Base-by-base conservation (phyloP, 2,888 invertebrate genomes). In the Elegia similella region DNA sequence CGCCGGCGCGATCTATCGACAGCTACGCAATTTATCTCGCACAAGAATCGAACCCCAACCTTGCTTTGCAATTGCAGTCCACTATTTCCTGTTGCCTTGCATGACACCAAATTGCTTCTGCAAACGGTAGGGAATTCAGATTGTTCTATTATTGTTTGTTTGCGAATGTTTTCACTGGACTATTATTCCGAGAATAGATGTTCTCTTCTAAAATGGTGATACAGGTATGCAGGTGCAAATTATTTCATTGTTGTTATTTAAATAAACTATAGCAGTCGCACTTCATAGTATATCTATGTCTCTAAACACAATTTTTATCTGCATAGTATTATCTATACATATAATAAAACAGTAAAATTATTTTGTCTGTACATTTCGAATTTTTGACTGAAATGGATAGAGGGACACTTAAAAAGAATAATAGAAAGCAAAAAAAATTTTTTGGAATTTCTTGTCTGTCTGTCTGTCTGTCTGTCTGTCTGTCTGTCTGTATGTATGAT, bases 41-140 rank as follows among this genome's bases (percentile, higher is more conserved):
- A 59, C 62, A 59, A 65, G 75, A 73, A 78, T 78, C 79, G 76
- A 76, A 73, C 72, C 70, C 70, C 72, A 73, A 72, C 76, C 72
- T 72, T 71, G 72, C 56, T 13, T 72, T 71, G 72, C 56, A 48
- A 56, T 56, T 56, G 56, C 56, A 56, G 48, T 47, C 59, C 70
- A 71, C 78, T 79, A 82, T 84, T 87, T 86, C 85, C 86, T 81
- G 76, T 80, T 82, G 70, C 78, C 79, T 84, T 77, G 75, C 82
- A 79, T 80, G 80, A 83, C 78, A 81, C 83, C 76, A 85, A 86
- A 88, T 88, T 86, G 82, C 85, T 83, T 83, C 81, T 82, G 79
- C 80, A 82, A 84, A 81, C 79, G 80, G 80, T 72, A 71, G 68
- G 78, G 84, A 87, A 88, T 87, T 82, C 73, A 83, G 79, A 87